Conservation (phyloP, 2,113 vertebrate species). For the Plecotus auritus region DNA sequence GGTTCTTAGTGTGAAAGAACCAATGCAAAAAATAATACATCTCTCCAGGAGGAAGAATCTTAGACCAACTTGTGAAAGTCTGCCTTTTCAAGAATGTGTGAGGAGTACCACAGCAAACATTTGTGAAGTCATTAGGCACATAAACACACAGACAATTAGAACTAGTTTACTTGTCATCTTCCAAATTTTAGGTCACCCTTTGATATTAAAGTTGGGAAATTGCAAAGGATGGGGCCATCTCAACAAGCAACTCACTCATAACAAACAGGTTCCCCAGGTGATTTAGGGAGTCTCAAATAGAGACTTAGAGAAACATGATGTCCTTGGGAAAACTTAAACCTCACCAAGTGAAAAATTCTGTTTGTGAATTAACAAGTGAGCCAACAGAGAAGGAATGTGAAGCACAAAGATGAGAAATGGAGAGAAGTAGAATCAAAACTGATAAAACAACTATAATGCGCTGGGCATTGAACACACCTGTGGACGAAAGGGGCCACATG, state of each 20-base stretch:
- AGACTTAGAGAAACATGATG: background rate
- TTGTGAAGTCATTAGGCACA: background rate
- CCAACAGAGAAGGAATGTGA: background rate
- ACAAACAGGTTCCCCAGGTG: background rate
- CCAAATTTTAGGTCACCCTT: background rate
- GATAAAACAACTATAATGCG: background rate
- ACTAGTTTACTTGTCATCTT: background rate
- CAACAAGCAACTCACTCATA: background rate
- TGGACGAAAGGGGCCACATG: no score
- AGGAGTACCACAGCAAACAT: background rate
- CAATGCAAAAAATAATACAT: slow-evolving; percentile 36
- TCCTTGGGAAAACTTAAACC: background rate
- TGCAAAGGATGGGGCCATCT: background rate
- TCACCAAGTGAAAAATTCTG: background rate
- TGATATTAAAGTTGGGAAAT: background rate
- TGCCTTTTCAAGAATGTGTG: background rate
- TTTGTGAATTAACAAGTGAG: slow-evolving; percentile 3
- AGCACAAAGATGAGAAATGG: background rate
- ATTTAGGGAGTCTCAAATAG: background rate
- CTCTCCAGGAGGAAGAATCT: background rate
- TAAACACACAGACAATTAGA: background rate
- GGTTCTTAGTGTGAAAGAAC: slow-evolving; percentile 34
- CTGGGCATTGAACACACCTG: background rate
- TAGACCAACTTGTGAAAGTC: background rate
- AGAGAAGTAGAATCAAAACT: background rate